Base-by-base conservation (phyloP, 2,113 vertebrate genomes). In the Thymallus thymallus region DNA sequence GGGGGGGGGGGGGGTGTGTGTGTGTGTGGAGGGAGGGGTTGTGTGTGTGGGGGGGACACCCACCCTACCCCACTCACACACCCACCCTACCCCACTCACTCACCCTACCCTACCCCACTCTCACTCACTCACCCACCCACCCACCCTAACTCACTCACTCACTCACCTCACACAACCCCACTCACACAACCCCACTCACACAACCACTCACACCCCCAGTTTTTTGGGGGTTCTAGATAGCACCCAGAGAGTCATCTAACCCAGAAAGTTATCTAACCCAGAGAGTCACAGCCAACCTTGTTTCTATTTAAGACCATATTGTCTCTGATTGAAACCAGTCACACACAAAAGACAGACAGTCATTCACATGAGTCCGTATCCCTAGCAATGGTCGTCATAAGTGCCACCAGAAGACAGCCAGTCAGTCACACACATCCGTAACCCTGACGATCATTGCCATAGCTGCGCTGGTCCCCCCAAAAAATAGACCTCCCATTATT, bases 401-500 rank as follows among this genome's bases (percentile, higher is more conserved):
- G 89, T 88, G 85, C 87, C 80, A 83, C 66, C 74, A 83, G 76
- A 78, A 82, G 81, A 83, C 87, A 74, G 81, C 84, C 73, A 82
- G 76, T 80, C 74, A 85, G 77, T 82, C 83, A 77, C 85, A 83
- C 79, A 86, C 85, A 70, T 80, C 74, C n/a, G 79, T 85, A 86
- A 85, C 89, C 86, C 80, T 51, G 51, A 58, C 80, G 83, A 84
- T 87, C 69, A 79, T 86, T 88, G 84, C 86, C 89, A 88, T 86
- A 88, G 87, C 84, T 88, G 88, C 84, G 73, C 84, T 80, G 81
- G 81, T 84, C 82, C 20, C 2, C 74, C 85, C 76, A 76, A 71
- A 71, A 72, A 29, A 10, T 80, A 83, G 82, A 74, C 82, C 87
- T 89, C 87, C 87, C 83, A 84, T 78, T 81, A 85, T 84, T 83